Evolutionary conservation across 2,113 vertebrate species (phyloP).

Genomic region (Misgurnus mizolepis): DNA sequence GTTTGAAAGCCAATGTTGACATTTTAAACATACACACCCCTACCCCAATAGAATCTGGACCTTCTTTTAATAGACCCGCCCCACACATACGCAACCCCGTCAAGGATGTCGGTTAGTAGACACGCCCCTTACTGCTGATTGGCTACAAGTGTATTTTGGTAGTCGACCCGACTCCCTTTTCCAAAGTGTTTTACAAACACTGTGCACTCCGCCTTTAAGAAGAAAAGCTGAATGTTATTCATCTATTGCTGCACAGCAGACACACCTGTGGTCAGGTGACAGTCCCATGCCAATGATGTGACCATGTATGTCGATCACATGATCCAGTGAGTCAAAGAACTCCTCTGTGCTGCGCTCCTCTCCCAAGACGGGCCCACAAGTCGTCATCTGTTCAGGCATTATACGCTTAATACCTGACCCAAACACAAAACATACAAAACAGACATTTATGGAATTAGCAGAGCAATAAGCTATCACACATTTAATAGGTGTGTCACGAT

Average conservation of each 20-base stretch:
- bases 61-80: no score
- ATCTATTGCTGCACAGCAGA: not conserved
- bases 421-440: conserved; percentile 63
- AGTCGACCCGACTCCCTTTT: no score
- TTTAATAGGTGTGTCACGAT: no score
- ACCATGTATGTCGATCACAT: conserved; percentile 93
- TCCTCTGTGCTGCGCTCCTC: conserved; percentile 87
- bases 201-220: not conserved
- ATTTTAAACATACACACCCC: no score
- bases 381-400: conserved; percentile 96
- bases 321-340: conserved; percentile 94
- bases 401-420: conserved; percentile 91
- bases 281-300: conserved; percentile 98
- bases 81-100: no score
- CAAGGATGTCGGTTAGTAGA: no score
- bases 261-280: conserved; percentile 94
- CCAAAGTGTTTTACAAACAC: no score
- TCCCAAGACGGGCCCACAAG: conserved; percentile 86
- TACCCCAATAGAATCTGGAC: no score
- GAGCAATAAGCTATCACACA: no score
- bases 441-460: not conserved
- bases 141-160: no score
- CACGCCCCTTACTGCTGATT: no score
- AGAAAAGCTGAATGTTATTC: not conserved
- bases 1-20: no score